A percentile compares a stretch with the other conserved stretches of the same genome.
Conservation (phyloP, 2,113 vertebrate species). For the Lamprologus sp. region DNA sequence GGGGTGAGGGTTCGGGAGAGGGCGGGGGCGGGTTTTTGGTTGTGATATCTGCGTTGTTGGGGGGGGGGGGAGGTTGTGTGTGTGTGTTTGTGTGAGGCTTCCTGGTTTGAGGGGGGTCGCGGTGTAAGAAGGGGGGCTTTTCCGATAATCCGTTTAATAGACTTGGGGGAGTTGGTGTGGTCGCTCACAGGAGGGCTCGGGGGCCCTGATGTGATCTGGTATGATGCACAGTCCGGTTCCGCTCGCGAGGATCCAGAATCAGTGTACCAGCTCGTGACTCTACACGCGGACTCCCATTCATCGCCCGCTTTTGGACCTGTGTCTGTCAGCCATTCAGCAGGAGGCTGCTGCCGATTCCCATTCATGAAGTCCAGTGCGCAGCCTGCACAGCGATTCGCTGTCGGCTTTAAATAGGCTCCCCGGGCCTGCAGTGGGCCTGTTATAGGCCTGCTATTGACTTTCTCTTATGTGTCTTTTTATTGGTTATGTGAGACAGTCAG, state of each 20-base stretch:
- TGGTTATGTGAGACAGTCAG: neutral
- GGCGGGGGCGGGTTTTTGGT: too few species aligned
- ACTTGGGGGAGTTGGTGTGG: neutral
- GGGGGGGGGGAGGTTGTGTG: rapidly evolving
- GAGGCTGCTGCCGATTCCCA: slow-evolving; percentile 35
- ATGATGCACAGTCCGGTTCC: neutral
- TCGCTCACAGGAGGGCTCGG: neutral
- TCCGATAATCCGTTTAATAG: slow-evolving; percentile 39
- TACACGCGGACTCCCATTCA: slow-evolving; percentile 48
- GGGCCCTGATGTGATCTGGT: slow-evolving; percentile 3
- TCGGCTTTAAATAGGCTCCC: slow-evolving; percentile 27
- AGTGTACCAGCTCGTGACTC: neutral
- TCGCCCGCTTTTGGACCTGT: neutral
- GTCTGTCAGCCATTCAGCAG: slow-evolving; percentile 56
- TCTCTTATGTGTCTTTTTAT: slow-evolving; percentile 44
- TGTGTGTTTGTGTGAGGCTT: neutral
- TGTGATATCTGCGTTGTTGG: neutral
- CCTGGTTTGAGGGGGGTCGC: neutral
- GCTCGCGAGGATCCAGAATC: neutral
- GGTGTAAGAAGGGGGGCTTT: neutral
- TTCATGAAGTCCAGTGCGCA: slow-evolving; percentile 62
- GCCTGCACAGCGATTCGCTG: slow-evolving; percentile 28
- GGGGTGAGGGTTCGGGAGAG: too few species aligned
- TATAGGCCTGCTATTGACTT: slow-evolving; percentile 53
- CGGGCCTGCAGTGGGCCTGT: slow-evolving; percentile 37